phyloP scores from a whole-genome alignment of 2,113 vertebrate species.

The Dascyllus trimaculatus region DNA sequence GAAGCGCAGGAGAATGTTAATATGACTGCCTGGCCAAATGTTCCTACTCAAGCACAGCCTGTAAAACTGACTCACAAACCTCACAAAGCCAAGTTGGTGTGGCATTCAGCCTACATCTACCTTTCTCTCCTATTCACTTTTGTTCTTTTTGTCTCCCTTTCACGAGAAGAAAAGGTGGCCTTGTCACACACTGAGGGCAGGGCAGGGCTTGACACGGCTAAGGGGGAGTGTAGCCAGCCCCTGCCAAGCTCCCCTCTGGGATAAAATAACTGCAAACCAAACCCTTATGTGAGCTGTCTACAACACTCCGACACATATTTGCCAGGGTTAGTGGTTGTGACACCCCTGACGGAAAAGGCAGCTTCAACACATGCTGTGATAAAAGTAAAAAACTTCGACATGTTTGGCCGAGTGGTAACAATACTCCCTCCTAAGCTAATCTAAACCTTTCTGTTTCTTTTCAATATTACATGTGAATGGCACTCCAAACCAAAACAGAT shows the following conservation, averaged over 20 bases:
- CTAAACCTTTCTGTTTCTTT: conserved; percentile 59
- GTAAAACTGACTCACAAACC: conserved; percentile 68
- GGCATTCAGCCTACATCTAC: conserved; percentile 50
- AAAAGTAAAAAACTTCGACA: conserved; percentile 27
- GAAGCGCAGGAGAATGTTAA: conserved; percentile 71
- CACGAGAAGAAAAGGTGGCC: conserved; percentile 62
- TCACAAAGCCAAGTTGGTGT: conserved; percentile 53
- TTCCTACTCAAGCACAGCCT: conserved; percentile 66
- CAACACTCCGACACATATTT: conserved; percentile 60
- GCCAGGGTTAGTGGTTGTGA: conserved; percentile 67
- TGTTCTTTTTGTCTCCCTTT: conserved; percentile 10
- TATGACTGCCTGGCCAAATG: conserved; percentile 73
- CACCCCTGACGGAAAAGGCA: conserved; percentile 62
- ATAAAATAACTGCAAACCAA: conserved; percentile 81
- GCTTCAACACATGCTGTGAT: conserved; percentile 49
- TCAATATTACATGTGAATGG: conserved; percentile 81
- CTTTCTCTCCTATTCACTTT: conserved; percentile 36
- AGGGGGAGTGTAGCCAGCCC: conserved; percentile 44
- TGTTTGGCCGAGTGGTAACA: conserved; percentile 48
- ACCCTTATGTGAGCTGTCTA: conserved; percentile 80
- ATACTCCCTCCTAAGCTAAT: conserved; percentile 50
- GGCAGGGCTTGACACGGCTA: conserved; percentile 63
- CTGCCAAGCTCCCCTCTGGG: conserved; percentile 66
- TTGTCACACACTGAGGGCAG: conserved; percentile 63
- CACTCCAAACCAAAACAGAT: conserved; percentile 83